Evolutionary conservation across 2,888 invertebrate genomes (phyloP), one percentile per base, ranked within the genome.

Genomic region (Amorpha juglandis): DNA sequence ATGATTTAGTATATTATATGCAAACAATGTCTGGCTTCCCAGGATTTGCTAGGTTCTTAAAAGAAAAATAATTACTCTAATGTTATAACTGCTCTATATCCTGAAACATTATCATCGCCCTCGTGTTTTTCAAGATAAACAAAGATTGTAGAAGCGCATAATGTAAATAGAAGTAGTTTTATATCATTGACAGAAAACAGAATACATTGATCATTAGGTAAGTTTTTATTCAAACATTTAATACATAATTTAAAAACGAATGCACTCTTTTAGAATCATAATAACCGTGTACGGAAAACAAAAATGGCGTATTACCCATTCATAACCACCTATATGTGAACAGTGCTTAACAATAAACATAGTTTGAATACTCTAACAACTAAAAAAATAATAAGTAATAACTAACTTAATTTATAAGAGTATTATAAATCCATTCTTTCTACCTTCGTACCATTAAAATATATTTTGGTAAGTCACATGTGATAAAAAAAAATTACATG

Each of bases 361-460:
- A 63, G 68, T 70, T 67, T 42, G 6, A 42, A 58, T 12, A 16
- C 19, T 50, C 50, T 58, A 58, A 38, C 9, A 58, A 58, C 58
- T 53, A 53, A 14, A 27, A n/a, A n/a, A 19, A 19, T 19, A 19
- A 50, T 38, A 38, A 38, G 38, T 38, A 38, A 66, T 58, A 72
- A 68, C 71, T 74, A 76, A 70, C 68, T 70, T 71, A 72, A 66
- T 65, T 73, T 70, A 77, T 53, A 45, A 74, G 86, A 86, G 85
- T 84, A 85, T 85, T 86, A 73, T 70, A 70, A 73, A 76, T 71
- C 68, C 70, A 69, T 69, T 71, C 68, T 63, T 69, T 51, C 63
- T 62, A 50, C 69, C 70, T 74, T 72, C 72, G 73, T 72, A 72
- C 72, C 71, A 68, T 58, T 58, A 21, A 58, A 33, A 19, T 16